These are phyloP conservation scores for Agrochola lychnidis DNA, from an alignment of 2,888 invertebrate genomes.

Conservation along the genomic window DNA sequence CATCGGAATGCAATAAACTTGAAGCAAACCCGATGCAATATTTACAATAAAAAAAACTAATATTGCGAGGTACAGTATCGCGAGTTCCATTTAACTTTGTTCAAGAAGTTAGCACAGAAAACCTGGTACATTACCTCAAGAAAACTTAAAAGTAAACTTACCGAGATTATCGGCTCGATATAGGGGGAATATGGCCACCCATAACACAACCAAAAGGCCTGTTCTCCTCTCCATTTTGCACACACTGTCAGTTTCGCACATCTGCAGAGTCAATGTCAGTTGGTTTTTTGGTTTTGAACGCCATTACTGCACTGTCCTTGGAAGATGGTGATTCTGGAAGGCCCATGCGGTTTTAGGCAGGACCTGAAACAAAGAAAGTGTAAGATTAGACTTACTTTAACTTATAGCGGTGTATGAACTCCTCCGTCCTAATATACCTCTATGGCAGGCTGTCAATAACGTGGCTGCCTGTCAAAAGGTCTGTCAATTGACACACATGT, in stretches of 20 bases:
- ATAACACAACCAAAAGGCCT: slow-evolving; percentile 81
- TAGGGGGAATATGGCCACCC: slow-evolving; percentile 84
- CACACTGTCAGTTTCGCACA: slow-evolving; percentile 65
- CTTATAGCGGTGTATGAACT: too few relatives aligned
- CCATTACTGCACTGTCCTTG: slow-evolving; percentile 55
- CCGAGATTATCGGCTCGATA: slow-evolving; percentile 87
- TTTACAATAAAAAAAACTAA: slow-evolving; percentile 20
- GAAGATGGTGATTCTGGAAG: neutral
- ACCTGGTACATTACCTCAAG: neutral
- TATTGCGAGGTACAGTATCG: slow-evolving; percentile 16
- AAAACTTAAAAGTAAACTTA: slow-evolving; percentile 70
- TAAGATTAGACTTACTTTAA: neutral
- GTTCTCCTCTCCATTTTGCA: slow-evolving; percentile 79
- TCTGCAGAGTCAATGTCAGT: slow-evolving; percentile 51
- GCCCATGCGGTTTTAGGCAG: neutral
- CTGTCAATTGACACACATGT: too few relatives aligned
- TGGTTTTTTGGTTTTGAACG: slow-evolving; percentile 39
- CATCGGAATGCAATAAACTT: slow-evolving; percentile 42
- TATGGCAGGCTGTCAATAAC: too few relatives aligned
- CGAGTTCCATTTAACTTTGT: slow-evolving; percentile 41
- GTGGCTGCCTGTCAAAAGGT: too few relatives aligned
- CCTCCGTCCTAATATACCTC: too few relatives aligned
- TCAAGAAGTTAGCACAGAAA: slow-evolving; percentile 29
- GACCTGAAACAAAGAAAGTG: slow-evolving; percentile 44
- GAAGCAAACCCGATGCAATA: slow-evolving; percentile 26